Evolutionary conservation across 2,113 vertebrate species (phyloP), one percentile per base, ranked within the genome.

Genomic region (Bubo bubo): DNA sequence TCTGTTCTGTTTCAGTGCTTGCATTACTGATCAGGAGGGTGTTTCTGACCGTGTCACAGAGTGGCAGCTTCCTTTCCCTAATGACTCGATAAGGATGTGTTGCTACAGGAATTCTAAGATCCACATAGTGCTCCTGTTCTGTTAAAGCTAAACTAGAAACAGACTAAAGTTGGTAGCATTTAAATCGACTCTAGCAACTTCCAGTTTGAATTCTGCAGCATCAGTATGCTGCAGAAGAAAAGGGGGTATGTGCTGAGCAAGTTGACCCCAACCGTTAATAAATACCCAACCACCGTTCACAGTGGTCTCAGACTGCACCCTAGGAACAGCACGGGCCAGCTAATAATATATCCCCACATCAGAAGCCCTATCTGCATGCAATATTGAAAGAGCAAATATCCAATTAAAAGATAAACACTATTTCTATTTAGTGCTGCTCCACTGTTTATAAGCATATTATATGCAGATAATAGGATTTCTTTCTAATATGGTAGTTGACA

Each of bases 361-460:
- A 95, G 95, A 88, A 93, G 94, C 93, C 94, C 81, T 95, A 83
- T 95, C 97, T 96, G 96, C 96, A 97, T 97, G 95, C 97, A 96
- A 60, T 96, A 95, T 14, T 66, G 45, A 96, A 91, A 95, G 89
- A 96, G 91, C 93, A 96, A 97, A 83, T 91, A 90, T 7, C 96
- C 95, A 91, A 47, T 93, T 62, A 70, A 92, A 90, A 97, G 93
- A 92, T 75, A 96, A 93, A 93, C 56, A 34, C 91, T 93, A 82
- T 50, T 92, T 88, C 97, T 95, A 91, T 41, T 64, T 66, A 94
- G 91, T 91, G 94, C 91, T 93, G 95, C 95, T 94, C 96, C 84
- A 93, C 87, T 53, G 66, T 66, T 96, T 47, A 53, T 49, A 97
- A 94, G 94, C 89, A 87, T 81, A 82, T 95, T 91, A 91, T 91